Conservation (phyloP, 1,140 invertebrate genomes). For the Brachionus manjavacas region DNA sequence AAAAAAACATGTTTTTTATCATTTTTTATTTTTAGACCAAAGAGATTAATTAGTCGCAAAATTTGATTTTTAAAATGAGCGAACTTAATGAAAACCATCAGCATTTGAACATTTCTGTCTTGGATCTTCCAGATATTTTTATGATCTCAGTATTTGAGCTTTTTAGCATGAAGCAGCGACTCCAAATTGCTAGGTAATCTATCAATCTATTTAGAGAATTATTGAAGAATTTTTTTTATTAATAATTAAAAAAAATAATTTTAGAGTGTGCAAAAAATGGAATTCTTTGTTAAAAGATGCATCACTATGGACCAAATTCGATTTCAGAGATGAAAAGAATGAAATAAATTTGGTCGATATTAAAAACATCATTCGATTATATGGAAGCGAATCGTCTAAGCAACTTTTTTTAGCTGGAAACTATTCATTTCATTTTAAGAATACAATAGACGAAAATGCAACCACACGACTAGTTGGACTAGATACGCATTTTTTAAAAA, state of each 20-base stretch:
- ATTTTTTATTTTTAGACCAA: background rate
- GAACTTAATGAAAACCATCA: background rate
- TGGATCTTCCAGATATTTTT: constrained; percentile 33
- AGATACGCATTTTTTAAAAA: background rate
- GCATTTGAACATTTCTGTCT: background rate
- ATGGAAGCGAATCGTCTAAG: constrained; percentile 16
- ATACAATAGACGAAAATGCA: background rate
- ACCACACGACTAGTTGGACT: background rate
- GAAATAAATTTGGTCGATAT: background rate
- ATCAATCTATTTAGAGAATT: background rate
- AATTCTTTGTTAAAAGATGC: constrained; percentile 5
- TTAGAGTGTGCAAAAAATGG: constrained; percentile 40
- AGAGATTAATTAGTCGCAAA: background rate
- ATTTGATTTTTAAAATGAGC: background rate
- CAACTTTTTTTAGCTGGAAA: background rate
- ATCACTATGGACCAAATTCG: constrained; percentile 15
- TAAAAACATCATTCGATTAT: background rate
- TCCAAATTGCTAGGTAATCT: constrained; percentile 8
- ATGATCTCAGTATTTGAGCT: constrained; percentile 22
- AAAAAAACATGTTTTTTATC: background rate
- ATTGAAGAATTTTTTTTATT: background rate
- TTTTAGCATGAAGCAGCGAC: background rate
- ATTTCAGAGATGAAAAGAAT: constrained; percentile 3
- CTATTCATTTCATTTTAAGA: background rate
- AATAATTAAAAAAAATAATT: background rate